Conservation (phyloP, 1,140 invertebrate genomes). For the Neodiprion pinetum region DNA sequence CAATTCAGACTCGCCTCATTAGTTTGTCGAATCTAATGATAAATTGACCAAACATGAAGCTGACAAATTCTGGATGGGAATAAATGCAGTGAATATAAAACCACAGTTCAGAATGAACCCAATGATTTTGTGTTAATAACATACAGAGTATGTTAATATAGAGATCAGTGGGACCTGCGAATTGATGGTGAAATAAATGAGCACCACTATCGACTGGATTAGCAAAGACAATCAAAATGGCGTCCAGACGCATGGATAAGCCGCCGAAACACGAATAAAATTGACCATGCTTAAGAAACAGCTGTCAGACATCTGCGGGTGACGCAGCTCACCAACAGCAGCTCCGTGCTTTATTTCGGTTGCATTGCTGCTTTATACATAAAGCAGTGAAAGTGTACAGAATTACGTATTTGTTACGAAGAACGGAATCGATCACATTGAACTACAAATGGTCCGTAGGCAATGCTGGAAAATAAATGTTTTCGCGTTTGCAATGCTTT, state of each 20-base stretch:
- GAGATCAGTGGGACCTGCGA: background rate
- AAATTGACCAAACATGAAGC: no score
- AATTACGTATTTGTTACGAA: no score
- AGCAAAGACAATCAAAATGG: constrained; percentile 3
- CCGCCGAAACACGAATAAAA: background rate
- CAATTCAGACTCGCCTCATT: background rate
- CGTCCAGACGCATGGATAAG: background rate
- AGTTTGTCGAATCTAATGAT: background rate
- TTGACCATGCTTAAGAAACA: background rate
- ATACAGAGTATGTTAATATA: no score
- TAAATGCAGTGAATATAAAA: no score
- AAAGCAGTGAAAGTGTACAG: no score
- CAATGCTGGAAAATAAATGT: no score
- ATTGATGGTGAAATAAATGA: background rate
- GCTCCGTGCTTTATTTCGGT: constrained; percentile 2
- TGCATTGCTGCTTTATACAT: background rate
- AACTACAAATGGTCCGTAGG: no score
- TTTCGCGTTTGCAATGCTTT: no score
- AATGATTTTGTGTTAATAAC: no score
- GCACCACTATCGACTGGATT: background rate
- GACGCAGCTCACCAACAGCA: background rate
- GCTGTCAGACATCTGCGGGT: constrained; percentile 3
- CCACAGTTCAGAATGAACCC: no score
- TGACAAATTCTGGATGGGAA: no score
- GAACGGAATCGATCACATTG: no score